Conservation (phyloP, 2,113 vertebrate species). For the Psilopsiagon aymara region DNA sequence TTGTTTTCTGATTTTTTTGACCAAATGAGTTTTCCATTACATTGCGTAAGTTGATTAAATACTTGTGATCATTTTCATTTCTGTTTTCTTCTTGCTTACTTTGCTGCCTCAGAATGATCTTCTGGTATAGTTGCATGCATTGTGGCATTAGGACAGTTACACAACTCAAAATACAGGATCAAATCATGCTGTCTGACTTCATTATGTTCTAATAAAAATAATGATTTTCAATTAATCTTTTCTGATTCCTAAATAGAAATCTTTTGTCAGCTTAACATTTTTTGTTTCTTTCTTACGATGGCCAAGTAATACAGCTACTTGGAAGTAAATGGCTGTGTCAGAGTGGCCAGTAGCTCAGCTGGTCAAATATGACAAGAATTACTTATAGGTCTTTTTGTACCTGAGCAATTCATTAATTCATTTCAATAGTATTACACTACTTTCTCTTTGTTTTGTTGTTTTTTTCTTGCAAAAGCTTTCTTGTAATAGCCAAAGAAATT, state of each 20-base stretch:
- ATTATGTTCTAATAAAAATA: background rate
- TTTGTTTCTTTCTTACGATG: background rate
- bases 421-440: background rate
- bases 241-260: background rate
- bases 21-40: background rate
- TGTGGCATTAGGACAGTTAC: background rate
- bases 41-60: background rate
- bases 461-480: background rate
- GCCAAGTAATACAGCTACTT: background rate
- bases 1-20: background rate
- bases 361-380: background rate
- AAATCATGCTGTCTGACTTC: background rate
- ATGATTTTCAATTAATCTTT: background rate
- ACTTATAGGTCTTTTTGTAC: background rate
- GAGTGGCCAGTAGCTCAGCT: background rate
- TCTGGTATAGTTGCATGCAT: background rate
- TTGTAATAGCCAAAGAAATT: background rate
- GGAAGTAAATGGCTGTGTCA: background rate
- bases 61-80: background rate
- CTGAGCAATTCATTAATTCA: background rate
- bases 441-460: background rate
- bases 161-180: background rate
- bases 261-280: background rate
- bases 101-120: background rate
- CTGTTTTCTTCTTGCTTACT: background rate